phyloP scores from a whole-genome alignment of 1,140 invertebrate species.

The Metaphire vulgaris region DNA sequence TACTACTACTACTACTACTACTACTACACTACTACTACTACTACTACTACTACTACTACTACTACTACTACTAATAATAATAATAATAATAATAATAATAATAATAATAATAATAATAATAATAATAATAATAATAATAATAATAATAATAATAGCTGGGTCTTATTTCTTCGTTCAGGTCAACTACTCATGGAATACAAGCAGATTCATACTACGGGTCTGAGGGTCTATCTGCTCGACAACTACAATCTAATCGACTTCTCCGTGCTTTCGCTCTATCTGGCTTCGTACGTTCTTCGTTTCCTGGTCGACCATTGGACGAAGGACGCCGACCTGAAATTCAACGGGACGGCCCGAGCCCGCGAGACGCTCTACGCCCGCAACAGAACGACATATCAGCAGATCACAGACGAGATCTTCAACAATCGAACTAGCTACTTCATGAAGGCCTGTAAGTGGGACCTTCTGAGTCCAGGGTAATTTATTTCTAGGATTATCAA shows the following conservation, averaged over 20 bases:
- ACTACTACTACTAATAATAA: too few species aligned
- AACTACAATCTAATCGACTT: conserved; percentile 51
- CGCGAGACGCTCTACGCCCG: conserved; percentile 34
- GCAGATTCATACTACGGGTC: conserved; percentile 48
- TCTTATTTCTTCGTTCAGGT: conserved; percentile 34
- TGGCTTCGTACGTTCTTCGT: conserved; percentile 48
- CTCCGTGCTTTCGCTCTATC: conserved; percentile 47
- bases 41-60: too few species aligned
- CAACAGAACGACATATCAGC: conserved; percentile 29
- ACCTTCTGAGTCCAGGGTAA: too few species aligned
- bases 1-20: conserved; percentile 3
- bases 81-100: background rate
- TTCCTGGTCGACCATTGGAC: conserved; percentile 37
- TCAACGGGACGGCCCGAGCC: conserved; percentile 43
- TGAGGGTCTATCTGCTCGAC: conserved; percentile 44
- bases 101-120: background rate
- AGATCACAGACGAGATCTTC: conserved; percentile 33
- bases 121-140: background rate
- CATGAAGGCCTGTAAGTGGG: conserved; percentile 50
- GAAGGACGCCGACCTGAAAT: conserved; percentile 36
- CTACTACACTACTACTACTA: too few species aligned
- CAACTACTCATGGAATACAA: conserved; percentile 51
- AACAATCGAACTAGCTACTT: conserved; percentile 40
- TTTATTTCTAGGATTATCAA: too few species aligned
- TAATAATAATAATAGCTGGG: background rate